These are phyloP conservation scores for Scaeva pyrastri DNA, from an alignment of 2,888 invertebrate genomes.

Conservation along the genomic window DNA sequence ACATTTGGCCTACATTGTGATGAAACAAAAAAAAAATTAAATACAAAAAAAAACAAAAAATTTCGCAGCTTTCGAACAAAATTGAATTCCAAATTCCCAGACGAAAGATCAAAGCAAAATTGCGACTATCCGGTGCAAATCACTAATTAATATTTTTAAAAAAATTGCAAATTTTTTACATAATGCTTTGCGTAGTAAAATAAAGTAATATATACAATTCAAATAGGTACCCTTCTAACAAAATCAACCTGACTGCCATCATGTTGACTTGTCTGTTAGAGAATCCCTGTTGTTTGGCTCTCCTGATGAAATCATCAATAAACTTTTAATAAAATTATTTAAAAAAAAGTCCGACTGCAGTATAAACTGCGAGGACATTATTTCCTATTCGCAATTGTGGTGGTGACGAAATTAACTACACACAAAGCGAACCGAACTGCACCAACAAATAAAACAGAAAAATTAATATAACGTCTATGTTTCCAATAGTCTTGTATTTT, in stretches of 20 bases:
- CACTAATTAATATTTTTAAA: no score
- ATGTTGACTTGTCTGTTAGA: background rate
- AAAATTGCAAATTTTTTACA: no score
- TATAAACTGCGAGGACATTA: conserved; percentile 54
- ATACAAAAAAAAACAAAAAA: no score
- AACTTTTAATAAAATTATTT: conserved; percentile 49
- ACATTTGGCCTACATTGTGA: no score
- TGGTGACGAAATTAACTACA: conserved; percentile 53
- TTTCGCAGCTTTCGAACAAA: no score
- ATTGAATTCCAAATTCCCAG: no score
- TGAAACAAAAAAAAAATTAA: no score
- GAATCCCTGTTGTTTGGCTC: background rate
- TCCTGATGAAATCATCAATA: conserved; percentile 2
- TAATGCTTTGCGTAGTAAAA: no score
- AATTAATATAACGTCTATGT: conserved; percentile 62
- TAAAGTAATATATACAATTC: background rate
- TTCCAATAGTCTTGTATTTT: conserved; percentile 47
- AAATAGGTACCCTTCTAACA: background rate
- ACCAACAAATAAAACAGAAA: conserved; percentile 50
- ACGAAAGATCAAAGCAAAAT: no score
- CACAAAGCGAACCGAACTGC: conserved; percentile 52
- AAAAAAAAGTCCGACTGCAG: conserved; percentile 34
- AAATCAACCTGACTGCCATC: background rate
- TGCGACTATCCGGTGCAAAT: no score
- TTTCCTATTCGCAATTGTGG: conserved; percentile 51